phyloP scores from a whole-genome alignment of 2,113 vertebrate genomes.

The Plectropomus leopardus region DNA sequence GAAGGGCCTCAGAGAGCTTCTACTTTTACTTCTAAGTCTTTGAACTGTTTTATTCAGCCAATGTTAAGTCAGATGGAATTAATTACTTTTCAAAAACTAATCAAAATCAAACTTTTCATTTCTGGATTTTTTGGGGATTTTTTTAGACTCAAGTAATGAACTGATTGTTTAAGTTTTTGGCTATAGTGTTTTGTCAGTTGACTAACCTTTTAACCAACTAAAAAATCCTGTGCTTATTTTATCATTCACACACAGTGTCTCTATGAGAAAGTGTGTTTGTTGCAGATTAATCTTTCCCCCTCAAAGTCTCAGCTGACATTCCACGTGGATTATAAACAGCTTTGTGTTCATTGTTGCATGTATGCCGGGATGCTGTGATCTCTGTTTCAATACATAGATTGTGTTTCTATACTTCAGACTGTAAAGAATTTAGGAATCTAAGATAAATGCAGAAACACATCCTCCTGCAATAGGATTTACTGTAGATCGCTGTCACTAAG shows the following conservation, averaged over 20 bases:
- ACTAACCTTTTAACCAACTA: neutral
- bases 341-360: constrained; percentile 11
- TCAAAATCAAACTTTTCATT: too few species aligned
- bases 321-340: constrained; percentile 45
- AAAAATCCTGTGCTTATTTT: neutral
- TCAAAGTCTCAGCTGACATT: constrained; percentile 36
- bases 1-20: too few species aligned
- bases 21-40: too few species aligned
- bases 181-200: too few species aligned
- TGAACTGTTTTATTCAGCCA: too few species aligned
- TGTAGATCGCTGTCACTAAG: constrained; percentile 36
- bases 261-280: neutral
- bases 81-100: too few species aligned
- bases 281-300: constrained; percentile 1
- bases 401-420: constrained; percentile 6
- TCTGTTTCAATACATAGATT: neutral
- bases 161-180: too few species aligned
- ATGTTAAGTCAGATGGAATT: too few species aligned
- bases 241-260: neutral
- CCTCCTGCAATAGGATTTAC: constrained; percentile 20
- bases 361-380: neutral
- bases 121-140: too few species aligned
- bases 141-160: too few species aligned
- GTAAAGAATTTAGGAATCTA: constrained; percentile 6
- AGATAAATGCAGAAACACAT: constrained; percentile 11